Conservation (phyloP, 1,140 invertebrate genomes). For the Archivesica marissinica region DNA sequence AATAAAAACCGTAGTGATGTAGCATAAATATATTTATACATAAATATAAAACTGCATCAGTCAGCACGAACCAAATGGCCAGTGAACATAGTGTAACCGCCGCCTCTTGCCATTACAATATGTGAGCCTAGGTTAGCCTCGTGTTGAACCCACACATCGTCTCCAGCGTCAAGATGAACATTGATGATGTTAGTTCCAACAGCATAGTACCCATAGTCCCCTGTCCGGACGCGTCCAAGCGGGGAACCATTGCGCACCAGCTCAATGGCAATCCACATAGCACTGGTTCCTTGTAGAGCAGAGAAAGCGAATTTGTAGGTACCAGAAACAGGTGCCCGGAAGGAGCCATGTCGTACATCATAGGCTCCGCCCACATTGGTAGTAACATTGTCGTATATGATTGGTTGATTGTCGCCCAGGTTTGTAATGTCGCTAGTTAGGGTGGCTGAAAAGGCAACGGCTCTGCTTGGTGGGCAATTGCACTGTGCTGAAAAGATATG, state of each 20-base stretch:
- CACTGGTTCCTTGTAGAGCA: conserved; percentile 35
- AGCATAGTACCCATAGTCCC: conserved; percentile 32
- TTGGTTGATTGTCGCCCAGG: conserved; percentile 16
- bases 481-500: conserved; percentile 41
- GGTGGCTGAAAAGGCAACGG: conserved; percentile 46
- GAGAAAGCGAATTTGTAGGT: conserved; percentile 58
- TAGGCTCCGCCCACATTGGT: conserved; percentile 39
- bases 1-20: not conserved
- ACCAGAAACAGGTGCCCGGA: conserved; percentile 46
- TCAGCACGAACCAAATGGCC: conserved; percentile 44
- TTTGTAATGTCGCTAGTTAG: conserved; percentile 34
- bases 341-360: conserved; percentile 33
- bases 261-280: conserved; percentile 32
- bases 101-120: not conserved
- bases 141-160: conserved; percentile 54
- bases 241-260: conserved; percentile 34
- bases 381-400: conserved; percentile 51
- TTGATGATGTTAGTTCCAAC: conserved; percentile 50
- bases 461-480: conserved; percentile 38
- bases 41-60: not conserved
- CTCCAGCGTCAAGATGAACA: conserved; percentile 30
- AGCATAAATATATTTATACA: not conserved
- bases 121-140: not conserved
- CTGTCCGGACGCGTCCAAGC: conserved; percentile 44
- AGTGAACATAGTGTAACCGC: conserved; percentile 50